These are phyloP conservation scores for Pelusios castaneus DNA, from an alignment of 2,113 vertebrate species.

Conservation along the genomic window DNA sequence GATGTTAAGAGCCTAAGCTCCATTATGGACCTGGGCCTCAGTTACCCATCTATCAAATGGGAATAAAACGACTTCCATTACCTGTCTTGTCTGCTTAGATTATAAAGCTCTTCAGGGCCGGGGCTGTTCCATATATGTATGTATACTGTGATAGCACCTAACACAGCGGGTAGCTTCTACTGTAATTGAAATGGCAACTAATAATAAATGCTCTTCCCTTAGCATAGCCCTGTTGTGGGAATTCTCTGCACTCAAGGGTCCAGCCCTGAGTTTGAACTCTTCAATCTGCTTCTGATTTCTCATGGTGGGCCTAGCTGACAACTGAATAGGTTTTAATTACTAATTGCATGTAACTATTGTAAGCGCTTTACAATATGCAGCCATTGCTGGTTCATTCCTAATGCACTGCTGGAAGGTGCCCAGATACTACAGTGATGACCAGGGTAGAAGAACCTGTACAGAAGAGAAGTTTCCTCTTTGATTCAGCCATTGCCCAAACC, in stretches of 20 bases:
- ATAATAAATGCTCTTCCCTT: rapidly evolving
- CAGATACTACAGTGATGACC: not conserved
- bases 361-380: not conserved
- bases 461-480: not conserved
- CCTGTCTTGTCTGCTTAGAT: not conserved
- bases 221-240: not conserved
- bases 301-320: not conserved
- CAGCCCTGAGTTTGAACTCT: not conserved
- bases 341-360: not conserved
- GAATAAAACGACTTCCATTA: not conserved
- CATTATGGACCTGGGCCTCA: not conserved
- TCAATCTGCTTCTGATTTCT: not conserved
- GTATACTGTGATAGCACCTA: not conserved
- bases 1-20: not conserved
- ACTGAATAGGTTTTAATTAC: not conserved
- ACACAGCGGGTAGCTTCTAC: not conserved
- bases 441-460: not conserved
- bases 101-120: not conserved
- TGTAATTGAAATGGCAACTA: not conserved
- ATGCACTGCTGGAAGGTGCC: not conserved
- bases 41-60: not conserved
- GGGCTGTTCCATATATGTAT: not conserved
- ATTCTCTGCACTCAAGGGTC: not conserved
- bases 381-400: not conserved
- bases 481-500: not conserved